These are phyloP conservation scores for Larimichthys polyactis DNA, from an alignment of 2,113 vertebrate genomes.

Conservation along the genomic window DNA sequence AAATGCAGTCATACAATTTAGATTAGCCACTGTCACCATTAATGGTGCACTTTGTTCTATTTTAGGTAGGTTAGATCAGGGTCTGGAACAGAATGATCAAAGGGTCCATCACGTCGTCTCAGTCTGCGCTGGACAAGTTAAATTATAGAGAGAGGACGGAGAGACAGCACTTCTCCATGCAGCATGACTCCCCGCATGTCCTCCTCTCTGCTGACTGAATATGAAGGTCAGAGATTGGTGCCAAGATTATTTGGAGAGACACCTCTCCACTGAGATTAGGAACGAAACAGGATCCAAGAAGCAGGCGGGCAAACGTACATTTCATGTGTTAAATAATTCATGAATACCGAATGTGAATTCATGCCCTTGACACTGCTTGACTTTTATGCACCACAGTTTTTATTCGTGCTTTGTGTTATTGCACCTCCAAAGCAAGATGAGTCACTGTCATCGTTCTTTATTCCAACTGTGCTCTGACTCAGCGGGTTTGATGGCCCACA, in stretches of 20 bases:
- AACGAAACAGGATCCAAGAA: slow-evolving; percentile 4
- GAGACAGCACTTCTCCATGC: slow-evolving; percentile 2
- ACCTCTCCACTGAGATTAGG: slow-evolving; percentile 9
- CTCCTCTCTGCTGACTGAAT: neutral
- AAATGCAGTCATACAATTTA: slow-evolving; percentile 22
- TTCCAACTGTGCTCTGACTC: slow-evolving; percentile 57
- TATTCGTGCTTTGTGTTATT: neutral
- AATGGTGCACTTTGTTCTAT: slow-evolving; percentile 54
- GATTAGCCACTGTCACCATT: slow-evolving; percentile 27
- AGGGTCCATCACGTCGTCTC: neutral
- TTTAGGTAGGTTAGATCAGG: slow-evolving; percentile 48
- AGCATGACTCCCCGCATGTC: slow-evolving; percentile 31
- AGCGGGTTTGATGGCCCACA: slow-evolving; percentile 35
- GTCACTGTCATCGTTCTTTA: slow-evolving; percentile 24
- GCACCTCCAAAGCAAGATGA: slow-evolving; percentile 11
- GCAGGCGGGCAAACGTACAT: neutral
- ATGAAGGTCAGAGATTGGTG: slow-evolving; percentile 39
- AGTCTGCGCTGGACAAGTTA: neutral
- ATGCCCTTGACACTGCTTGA: too few species aligned
- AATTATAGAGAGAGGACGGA: slow-evolving; percentile 28
- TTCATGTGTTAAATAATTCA: neutral
- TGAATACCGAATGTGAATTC: neutral
- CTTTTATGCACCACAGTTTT: too few species aligned
- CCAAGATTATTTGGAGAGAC: slow-evolving; percentile 28
- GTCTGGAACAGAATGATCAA: slow-evolving; percentile 41